Conservation (phyloP, 2,888 invertebrate genomes). For the Ashinkailepas kermadecensis region DNA sequence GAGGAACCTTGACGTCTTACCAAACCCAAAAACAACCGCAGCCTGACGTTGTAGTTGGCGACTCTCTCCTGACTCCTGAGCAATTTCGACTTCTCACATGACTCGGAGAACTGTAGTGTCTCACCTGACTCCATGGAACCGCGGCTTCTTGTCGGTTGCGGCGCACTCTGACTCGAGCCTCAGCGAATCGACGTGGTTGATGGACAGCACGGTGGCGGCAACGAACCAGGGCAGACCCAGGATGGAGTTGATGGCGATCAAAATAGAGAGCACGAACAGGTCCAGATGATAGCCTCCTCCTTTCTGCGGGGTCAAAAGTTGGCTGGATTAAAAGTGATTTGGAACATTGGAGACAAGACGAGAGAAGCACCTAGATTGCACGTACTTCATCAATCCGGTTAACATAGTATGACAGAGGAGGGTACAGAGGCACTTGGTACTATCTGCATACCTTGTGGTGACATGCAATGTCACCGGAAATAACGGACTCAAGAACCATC, state of each 20-base stretch:
- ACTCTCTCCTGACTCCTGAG: no score
- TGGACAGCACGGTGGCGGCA: constrained; percentile 47
- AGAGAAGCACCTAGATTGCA: no score
- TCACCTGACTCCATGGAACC: constrained; percentile 45
- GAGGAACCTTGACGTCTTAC: constrained; percentile 40
- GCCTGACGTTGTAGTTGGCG: no score
- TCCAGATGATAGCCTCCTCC: constrained; percentile 50
- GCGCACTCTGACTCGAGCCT: constrained; percentile 45
- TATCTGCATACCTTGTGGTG: no score
- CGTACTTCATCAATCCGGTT: no score
- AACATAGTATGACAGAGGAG: no score
- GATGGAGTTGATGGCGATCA: constrained; percentile 44
- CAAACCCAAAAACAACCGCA: no score
- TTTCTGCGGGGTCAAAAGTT: constrained; percentile 40
- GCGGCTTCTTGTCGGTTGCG: constrained; percentile 47
- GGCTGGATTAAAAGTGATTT: no score
- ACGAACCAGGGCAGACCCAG: constrained; percentile 49
- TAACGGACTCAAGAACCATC: no score
- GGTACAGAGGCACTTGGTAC: no score
- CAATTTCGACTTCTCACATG: constrained; percentile 37
- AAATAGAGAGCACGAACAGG: constrained; percentile 44
- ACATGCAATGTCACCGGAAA: no score
- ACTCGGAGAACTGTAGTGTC: not conserved
- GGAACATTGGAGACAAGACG: no score
- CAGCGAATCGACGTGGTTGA: constrained; percentile 46